phyloP scores from a whole-genome alignment of 2,113 vertebrate species.

The Microtus ochrogaster region DNA sequence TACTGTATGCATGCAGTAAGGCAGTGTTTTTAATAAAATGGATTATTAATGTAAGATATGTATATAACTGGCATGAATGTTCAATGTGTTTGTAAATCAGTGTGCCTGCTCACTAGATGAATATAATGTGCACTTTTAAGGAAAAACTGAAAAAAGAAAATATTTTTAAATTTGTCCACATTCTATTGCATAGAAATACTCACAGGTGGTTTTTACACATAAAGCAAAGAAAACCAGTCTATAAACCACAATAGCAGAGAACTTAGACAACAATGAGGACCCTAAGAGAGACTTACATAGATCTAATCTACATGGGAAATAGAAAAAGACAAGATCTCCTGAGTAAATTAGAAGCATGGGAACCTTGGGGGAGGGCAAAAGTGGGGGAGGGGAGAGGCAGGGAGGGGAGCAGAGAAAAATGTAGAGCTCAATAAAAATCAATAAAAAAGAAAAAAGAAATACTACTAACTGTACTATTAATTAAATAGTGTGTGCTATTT shows the following conservation, averaged over 20 bases:
- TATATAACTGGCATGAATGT: not conserved
- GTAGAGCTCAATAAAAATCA: too few relatives aligned
- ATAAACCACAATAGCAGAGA: too few relatives aligned
- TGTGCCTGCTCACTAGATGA: not conserved
- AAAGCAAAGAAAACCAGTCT: too few relatives aligned
- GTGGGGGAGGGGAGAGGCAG: too few relatives aligned
- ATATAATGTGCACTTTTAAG: not conserved
- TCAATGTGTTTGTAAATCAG: not conserved
- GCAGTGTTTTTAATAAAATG: not conserved
- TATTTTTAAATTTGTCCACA: not conserved
- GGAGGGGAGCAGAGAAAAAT: too few relatives aligned
- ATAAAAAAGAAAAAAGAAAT: not conserved
- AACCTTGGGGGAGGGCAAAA: too few relatives aligned
- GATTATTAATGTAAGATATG: not conserved
- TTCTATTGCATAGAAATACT: not conserved
- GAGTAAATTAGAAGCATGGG: too few relatives aligned
- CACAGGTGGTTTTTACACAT: too few relatives aligned
- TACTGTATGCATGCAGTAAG: not conserved
- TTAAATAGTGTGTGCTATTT: not conserved
- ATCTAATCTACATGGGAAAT: too few relatives aligned
- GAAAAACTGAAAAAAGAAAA: conserved; percentile 6
- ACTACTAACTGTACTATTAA: not conserved
- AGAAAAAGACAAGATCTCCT: too few relatives aligned
- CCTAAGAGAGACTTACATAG: too few relatives aligned
- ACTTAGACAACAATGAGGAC: too few relatives aligned